Conservation (phyloP, 2,113 vertebrate genomes). For the Phoxinus phoxinus region DNA sequence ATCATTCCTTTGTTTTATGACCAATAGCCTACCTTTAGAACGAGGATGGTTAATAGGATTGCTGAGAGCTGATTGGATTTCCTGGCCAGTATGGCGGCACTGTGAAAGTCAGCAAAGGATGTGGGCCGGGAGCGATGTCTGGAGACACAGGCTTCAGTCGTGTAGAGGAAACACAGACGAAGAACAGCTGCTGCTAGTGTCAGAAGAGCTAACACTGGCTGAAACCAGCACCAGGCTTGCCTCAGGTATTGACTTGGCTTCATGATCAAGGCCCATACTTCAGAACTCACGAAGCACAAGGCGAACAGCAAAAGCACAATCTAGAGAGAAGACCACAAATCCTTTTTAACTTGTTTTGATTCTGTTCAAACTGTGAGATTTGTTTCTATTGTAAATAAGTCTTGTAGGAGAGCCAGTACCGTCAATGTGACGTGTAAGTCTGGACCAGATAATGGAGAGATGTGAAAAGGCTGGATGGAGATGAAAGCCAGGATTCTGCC, state of each 20-base stretch:
- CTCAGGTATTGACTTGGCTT: constrained; percentile 56
- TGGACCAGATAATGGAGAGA: constrained; percentile 63
- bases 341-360: not conserved
- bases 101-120: constrained; percentile 70
- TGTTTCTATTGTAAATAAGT: not conserved
- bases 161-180: constrained; percentile 68
- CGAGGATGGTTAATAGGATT: constrained; percentile 71
- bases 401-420: constrained; percentile 63
- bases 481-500: constrained; percentile 57
- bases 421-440: constrained; percentile 68
- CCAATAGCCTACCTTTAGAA: constrained; percentile 69
- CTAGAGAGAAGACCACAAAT: constrained; percentile 55
- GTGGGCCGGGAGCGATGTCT: constrained; percentile 61
- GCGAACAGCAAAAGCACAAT: constrained; percentile 72
- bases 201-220: constrained; percentile 67
- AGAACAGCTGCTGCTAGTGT: constrained; percentile 69
- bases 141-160: constrained; percentile 57
- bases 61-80: constrained; percentile 71
- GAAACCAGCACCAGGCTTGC: constrained; percentile 62
- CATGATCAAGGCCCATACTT: constrained; percentile 61
- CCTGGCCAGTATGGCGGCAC: constrained; percentile 65
- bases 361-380: not conserved
- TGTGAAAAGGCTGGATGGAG: constrained; percentile 70
- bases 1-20: not conserved
- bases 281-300: constrained; percentile 66